Percentiles rank a stretch among this genome's conserved stretches.
Conservation (phyloP, 2,888 invertebrate species). For the Helleia helle region DNA sequence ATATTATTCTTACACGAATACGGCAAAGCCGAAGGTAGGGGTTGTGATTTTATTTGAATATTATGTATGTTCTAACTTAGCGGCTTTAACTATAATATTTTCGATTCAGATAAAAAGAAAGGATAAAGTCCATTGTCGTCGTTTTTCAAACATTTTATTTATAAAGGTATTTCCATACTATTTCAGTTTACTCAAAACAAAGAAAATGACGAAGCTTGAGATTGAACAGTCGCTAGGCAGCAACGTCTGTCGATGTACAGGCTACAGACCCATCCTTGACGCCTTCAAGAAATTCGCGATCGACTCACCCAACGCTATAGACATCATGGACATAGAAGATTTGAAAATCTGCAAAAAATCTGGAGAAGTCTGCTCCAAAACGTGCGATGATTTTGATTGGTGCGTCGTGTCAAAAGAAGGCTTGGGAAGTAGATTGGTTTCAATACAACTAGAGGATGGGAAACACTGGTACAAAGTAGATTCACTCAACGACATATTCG, state of each 20-base stretch:
- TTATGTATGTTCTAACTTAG: too few relatives aligned
- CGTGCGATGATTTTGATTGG: conserved; percentile 29
- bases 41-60: too few relatives aligned
- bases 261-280: conserved; percentile 84
- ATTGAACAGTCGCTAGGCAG: conserved; percentile 83
- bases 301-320: conserved; percentile 64
- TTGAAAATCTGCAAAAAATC: conserved; percentile 27
- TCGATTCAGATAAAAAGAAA: too few relatives aligned
- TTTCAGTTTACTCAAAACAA: conserved; percentile 29
- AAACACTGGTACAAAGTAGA: conserved; percentile 68
- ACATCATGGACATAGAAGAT: conserved; percentile 49
- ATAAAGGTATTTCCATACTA: not conserved
- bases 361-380: conserved; percentile 19
- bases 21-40: too few relatives aligned
- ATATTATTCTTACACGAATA: too few relatives aligned
- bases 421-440: conserved; percentile 13
- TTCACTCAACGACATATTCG: conserved; percentile 60
- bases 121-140: too few relatives aligned
- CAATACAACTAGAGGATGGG: conserved; percentile 44
- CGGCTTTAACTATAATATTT: too few relatives aligned
- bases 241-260: conserved; percentile 87
- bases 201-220: conserved; percentile 71
- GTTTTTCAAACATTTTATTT: too few relatives aligned
- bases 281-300: conserved; percentile 83
- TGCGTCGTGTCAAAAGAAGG: conserved; percentile 27